These are phyloP conservation scores for Beroe ovata DNA, from an alignment of 37 sponge, comb jelly and placozoan genomes.

Conservation along the genomic window DNA sequence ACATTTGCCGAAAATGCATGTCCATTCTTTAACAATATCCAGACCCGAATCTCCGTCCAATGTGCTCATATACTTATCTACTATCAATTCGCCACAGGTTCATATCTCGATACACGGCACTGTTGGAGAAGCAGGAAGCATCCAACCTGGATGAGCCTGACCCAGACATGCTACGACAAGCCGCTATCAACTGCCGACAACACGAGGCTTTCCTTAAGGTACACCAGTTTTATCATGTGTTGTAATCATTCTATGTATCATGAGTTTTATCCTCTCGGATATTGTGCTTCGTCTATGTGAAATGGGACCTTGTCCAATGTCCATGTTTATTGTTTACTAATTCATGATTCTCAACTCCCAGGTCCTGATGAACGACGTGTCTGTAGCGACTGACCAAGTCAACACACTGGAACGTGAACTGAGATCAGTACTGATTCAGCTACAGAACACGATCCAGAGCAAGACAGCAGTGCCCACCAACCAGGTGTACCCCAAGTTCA, in stretches of 20 bases:
- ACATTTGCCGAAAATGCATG: too few relatives aligned
- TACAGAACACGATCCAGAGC: constrained; percentile 87
- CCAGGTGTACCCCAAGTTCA: constrained; percentile 88
- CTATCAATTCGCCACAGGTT: too few relatives aligned
- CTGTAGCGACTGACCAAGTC: constrained; percentile 73
- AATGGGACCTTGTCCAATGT: too few relatives aligned
- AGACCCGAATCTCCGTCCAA: too few relatives aligned
- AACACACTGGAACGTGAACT: constrained; percentile 78
- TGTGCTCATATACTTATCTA: too few relatives aligned
- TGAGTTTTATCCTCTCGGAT: too few relatives aligned
- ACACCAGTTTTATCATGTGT: constrained; percentile 70
- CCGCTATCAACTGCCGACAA: constrained; percentile 86
- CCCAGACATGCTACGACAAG: constrained; percentile 74
- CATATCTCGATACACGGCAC: constrained; percentile 58
- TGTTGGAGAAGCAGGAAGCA: constrained; percentile 36
- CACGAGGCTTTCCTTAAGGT: constrained; percentile 86
- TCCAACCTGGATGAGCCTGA: constrained; percentile 33
- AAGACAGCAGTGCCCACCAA: constrained; percentile 98
- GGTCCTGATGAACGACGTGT: constrained; percentile 75
- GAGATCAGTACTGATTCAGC: constrained; percentile 70
- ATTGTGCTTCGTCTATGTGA: too few relatives aligned
- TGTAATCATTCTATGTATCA: too few relatives aligned
- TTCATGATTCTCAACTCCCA: too few relatives aligned
- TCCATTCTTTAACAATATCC: too few relatives aligned
- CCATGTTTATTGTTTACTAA: too few relatives aligned